Evolutionary conservation across 2,113 vertebrate species (phyloP), one percentile per base, ranked within the genome.

Genomic region (Catagonus wagneri): DNA sequence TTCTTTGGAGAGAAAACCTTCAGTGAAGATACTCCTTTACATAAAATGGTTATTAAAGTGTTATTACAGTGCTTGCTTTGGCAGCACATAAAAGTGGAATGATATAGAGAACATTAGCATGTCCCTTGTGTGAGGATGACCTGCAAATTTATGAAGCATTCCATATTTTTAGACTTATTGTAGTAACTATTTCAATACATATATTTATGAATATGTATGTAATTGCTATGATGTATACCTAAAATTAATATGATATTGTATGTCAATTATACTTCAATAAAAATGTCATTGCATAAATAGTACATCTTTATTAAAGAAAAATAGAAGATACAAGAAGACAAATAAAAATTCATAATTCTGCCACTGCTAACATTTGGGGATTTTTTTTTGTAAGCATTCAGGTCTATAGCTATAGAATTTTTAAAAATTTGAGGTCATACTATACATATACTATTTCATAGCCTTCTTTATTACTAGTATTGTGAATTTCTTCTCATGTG

Each of bases 291-390:
- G 44, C 8, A 58, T 29, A 75, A 93, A 58, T 34, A 58, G 34
- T 27, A 68, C 10, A 52, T 81, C 78, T 81, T 95, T 89, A 66
- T 94, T 76, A 71, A 86, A 71, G 17, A 90, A 95, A 85, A 94
- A 74, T 20, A 68, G 44, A 89, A 93, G 75, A 87, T 52, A 39
- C 12, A 83, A 79, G 34, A 86, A 79, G 50, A 83, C 5, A 93
- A 79, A 66, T 39, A 88, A 65, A 71, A 83, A 34, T 63, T 25
- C 25, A 72, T 74, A 69, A 83, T 90, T 87, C 44, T 60, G 65
- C 69, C 17, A 32, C 8, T 54, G 74, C 19, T 83, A 75, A 92
- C 9, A 68, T 86, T 93, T 92, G 52, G 9, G 3, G 52, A 54
- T 63, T 74, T 1, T 32, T 65, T 60, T 85, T 54, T 44, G 34